Evolutionary conservation across 1,140 invertebrate species (phyloP).

Genomic region (Thaumetopoea pityocampa): DNA sequence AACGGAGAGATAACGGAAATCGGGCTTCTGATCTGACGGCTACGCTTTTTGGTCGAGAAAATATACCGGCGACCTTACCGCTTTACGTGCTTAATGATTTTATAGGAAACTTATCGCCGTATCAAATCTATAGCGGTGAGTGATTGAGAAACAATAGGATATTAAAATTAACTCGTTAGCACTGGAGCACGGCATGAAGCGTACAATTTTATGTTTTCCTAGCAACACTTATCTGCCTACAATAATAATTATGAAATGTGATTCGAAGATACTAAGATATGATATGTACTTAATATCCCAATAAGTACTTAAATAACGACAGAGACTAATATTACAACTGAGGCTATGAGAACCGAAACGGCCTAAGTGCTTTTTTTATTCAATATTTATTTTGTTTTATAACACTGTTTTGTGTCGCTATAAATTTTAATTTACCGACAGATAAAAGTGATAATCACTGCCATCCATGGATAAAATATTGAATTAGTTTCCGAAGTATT

Average conservation of each 20-base stretch:
- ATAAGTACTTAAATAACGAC: too few relatives aligned
- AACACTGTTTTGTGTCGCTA: too few relatives aligned
- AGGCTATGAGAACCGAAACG: too few relatives aligned
- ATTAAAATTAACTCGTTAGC: conserved; percentile 61
- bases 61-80: conserved; percentile 40
- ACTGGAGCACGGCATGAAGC: conserved; percentile 49
- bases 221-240: conserved; percentile 7
- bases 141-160: conserved; percentile 70
- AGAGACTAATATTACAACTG: too few relatives aligned
- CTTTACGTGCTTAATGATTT: conserved; percentile 51
- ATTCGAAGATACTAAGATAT: too few relatives aligned
- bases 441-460: too few relatives aligned
- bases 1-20: conserved; percentile 46
- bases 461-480: too few relatives aligned
- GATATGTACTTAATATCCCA: too few relatives aligned
- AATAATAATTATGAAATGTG: conserved; percentile 1
- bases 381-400: too few relatives aligned
- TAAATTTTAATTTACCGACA: too few relatives aligned
- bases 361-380: too few relatives aligned
- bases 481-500: too few relatives aligned
- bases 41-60: conserved; percentile 46
- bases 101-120: conserved; percentile 61
- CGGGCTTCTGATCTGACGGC: conserved; percentile 45
- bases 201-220: conserved; percentile 48
- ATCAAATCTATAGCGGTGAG: conserved; percentile 60